Percentiles rank a stretch among this genome's conserved stretches.
phyloP scores from a whole-genome alignment of 2,888 invertebrate genomes.

The Diarsia mendica region DNA sequence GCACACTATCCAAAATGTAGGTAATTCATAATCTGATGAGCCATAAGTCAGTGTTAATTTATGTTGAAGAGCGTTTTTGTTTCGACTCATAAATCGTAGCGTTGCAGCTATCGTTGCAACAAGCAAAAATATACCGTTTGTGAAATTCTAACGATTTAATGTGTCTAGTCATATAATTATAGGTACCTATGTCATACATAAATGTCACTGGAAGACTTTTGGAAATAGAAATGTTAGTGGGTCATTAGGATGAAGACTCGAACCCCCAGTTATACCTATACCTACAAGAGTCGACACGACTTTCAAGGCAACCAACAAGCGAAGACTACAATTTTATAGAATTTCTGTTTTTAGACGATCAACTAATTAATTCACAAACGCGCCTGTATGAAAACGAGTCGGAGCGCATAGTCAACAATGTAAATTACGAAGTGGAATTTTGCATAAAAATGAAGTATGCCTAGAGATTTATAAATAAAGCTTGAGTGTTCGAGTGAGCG shows the following conservation, averaged over 20 bases:
- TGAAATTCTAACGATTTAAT: constrained; percentile 55
- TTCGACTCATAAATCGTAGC: constrained; percentile 63
- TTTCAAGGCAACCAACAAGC: constrained; percentile 35
- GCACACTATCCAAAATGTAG: constrained; percentile 26
- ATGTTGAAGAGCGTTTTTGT: constrained; percentile 52
- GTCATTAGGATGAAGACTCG: constrained; percentile 46
- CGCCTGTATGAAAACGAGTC: constrained; percentile 29
- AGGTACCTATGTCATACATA: constrained; percentile 52
- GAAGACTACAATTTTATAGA: constrained; percentile 16
- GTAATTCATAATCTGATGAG: constrained; percentile 43
- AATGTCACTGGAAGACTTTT: constrained; percentile 64
- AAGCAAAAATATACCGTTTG: constrained; percentile 54
- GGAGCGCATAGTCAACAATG: constrained; percentile 32
- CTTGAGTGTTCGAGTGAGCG: constrained; percentile 51
- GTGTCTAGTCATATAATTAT: constrained; percentile 48
- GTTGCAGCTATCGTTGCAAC: constrained; percentile 43
- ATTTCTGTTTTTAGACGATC: constrained; percentile 15
- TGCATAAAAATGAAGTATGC: constrained; percentile 57
- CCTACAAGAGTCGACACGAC: constrained; percentile 18
- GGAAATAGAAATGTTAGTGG: constrained; percentile 62
- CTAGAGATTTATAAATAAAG: constrained; percentile 53
- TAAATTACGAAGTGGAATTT: constrained; percentile 51
- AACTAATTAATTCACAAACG: constrained; percentile 31
- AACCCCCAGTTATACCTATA: constrained; percentile 25
- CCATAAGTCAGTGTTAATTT: constrained; percentile 60